Evolutionary conservation across 2,113 vertebrate species (phyloP).

Genomic region (Dasypus novemcinctus): DNA sequence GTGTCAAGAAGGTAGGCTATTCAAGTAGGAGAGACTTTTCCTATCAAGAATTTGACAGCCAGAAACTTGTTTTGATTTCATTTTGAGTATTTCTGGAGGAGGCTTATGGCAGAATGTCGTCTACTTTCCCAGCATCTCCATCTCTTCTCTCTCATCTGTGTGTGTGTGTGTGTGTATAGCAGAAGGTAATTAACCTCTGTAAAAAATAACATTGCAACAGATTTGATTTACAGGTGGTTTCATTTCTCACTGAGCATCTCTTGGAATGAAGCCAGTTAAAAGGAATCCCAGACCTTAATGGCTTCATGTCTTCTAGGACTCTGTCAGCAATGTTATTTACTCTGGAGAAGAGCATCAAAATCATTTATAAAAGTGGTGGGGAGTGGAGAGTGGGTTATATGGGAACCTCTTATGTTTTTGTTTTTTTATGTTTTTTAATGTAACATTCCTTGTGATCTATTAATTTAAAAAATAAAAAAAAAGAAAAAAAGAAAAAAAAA

Average conservation of each 20-base stretch:
- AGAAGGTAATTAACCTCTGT: slow-evolving; percentile 70
- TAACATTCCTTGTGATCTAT: too few relatives aligned
- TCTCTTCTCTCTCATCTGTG: background rate
- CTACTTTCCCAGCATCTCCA: slow-evolving; percentile 20
- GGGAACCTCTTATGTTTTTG: too few relatives aligned
- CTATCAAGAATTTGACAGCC: slow-evolving; percentile 36
- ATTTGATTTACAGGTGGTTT: slow-evolving; percentile 72
- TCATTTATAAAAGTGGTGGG: slow-evolving; percentile 44
- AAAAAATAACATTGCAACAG: slow-evolving; percentile 75
- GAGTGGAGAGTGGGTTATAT: too few relatives aligned
- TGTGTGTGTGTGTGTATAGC: background rate
- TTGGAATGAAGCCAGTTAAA: slow-evolving; percentile 67
- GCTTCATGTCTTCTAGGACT: slow-evolving; percentile 59
- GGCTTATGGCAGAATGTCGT: slow-evolving; percentile 13
- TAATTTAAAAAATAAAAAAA: too few relatives aligned
- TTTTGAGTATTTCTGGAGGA: slow-evolving; percentile 62
- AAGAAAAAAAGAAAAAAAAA: too few relatives aligned
- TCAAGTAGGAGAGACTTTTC: background rate
- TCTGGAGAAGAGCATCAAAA: slow-evolving; percentile 51
- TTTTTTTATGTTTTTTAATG: too few relatives aligned
- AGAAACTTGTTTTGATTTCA: slow-evolving; percentile 62
- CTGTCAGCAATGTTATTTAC: slow-evolving; percentile 37
- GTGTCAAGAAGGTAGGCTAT: background rate
- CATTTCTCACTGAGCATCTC: slow-evolving; percentile 55
- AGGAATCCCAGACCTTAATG: slow-evolving; percentile 59